phyloP scores from a whole-genome alignment of 2,888 invertebrate species.

The Embidobia sp. region DNA sequence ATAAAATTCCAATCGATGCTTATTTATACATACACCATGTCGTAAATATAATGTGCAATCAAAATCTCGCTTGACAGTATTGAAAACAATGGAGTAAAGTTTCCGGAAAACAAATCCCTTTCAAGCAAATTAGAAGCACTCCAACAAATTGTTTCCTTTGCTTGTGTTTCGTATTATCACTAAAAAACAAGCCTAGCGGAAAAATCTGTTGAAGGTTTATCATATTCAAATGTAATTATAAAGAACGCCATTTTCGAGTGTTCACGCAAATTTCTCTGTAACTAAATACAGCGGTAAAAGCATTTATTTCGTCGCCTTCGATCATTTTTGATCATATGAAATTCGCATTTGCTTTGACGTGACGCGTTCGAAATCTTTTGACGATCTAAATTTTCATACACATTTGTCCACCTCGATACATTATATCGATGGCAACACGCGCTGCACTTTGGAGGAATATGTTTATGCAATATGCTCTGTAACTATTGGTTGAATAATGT shows the following conservation, averaged over 20 bases:
- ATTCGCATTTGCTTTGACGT: conserved; percentile 45
- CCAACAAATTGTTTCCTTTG: conserved; percentile 38
- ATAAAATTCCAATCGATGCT: no score
- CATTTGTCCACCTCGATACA: conserved; percentile 49
- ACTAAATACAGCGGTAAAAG: not conserved
- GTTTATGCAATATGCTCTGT: conserved; percentile 58
- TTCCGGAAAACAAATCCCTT: conserved; percentile 24
- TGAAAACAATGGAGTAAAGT: no score
- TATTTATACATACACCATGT: no score
- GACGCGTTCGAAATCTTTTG: conserved; percentile 43
- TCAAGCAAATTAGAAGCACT: conserved; percentile 49
- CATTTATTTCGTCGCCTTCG: not conserved
- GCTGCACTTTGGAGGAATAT: conserved; percentile 52
- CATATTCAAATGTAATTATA: conserved; percentile 14
- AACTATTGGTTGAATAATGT: conserved; percentile 64
- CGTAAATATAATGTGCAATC: no score
- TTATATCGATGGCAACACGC: conserved; percentile 43
- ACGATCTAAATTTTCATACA: conserved; percentile 46
- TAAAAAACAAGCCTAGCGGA: not conserved
- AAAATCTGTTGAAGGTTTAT: conserved; percentile 22
- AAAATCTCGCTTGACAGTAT: no score
- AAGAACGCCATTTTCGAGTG: conserved; percentile 8
- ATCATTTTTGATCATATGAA: conserved; percentile 40
- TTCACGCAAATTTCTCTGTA: not conserved
- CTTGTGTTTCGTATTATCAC: conserved; percentile 1